A percentile compares a stretch with the other conserved stretches of the same genome.
These are phyloP conservation scores for Charina bottae DNA, from an alignment of 2,113 vertebrate genomes.

Conservation along the genomic window DNA sequence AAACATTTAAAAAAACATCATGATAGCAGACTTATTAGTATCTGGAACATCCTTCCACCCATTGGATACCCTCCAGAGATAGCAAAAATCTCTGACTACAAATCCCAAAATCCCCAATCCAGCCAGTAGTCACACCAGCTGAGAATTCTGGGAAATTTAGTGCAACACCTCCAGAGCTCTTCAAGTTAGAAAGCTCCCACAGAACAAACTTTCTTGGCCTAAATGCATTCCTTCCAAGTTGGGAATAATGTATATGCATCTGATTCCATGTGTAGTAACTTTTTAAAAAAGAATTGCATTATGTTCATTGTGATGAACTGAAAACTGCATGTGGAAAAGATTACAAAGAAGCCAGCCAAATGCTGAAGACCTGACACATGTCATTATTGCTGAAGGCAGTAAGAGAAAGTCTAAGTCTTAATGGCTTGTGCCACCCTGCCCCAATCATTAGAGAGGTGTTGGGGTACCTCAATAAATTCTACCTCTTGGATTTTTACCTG, in stretches of 20 bases:
- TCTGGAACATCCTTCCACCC: background rate
- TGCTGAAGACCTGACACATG: background rate
- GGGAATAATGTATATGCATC: background rate
- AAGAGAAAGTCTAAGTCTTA: background rate
- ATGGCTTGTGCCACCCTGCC: background rate
- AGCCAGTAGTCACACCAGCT: too few species aligned
- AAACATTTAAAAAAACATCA: background rate
- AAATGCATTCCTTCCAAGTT: background rate
- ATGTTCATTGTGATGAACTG: background rate
- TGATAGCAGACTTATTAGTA: background rate
- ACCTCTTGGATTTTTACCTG: background rate
- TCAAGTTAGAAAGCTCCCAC: background rate
- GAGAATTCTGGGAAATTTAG: too few species aligned
- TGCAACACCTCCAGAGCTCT: too few species aligned
- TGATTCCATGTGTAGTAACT: background rate
- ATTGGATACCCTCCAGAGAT: background rate
- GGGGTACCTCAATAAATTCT: background rate
- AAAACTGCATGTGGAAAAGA: background rate
- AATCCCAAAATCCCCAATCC: background rate
- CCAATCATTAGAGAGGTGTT: background rate
- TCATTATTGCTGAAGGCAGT: background rate
- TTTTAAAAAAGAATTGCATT: background rate
- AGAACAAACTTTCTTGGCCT: background rate
- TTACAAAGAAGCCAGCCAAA: background rate
- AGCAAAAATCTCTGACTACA: background rate